Base-by-base conservation (phyloP, 2,888 invertebrate species). In the Poecilobothrus nobilitatus region DNA sequence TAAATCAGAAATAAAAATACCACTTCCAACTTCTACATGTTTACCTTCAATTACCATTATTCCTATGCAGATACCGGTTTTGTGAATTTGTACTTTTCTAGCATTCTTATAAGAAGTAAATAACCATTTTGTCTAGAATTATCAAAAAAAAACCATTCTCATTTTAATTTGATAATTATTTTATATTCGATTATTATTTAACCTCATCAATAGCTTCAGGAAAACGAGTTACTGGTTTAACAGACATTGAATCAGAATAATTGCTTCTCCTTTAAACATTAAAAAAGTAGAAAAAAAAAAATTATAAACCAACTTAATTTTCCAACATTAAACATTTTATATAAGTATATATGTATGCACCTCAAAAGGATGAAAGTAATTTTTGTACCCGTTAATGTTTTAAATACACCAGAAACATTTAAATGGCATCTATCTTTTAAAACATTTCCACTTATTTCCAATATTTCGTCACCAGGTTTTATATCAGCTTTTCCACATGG, bases 21-120 rank as follows among this genome's bases (percentile, higher is more conserved):
- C 95, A 76, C 91, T 90, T 33, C 95, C 95, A 61, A 94, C 91
- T 81, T 95, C 94, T 66, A 91, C 90, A 83, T 95, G 95, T 74
- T 93, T 91, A 71, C 95, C 95, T 80, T 95, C 95, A 80, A 95
- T 94, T 77, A 95, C 94, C 95, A 95, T 95, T 78, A 95, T 92
- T 72, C 95, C 95, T 73, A 95, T 84, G 70, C 93, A 92, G 71
- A 77, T 77, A 22, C 81, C 81, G 65, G 91, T 92, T 88, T 95
- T 95, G 82, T 92, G 93, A 79, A 95, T 87, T 72, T 90, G 88
- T 71, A 94, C 88, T 70, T 90, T 89, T 75, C 91, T 86, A 71
- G 94, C 87, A 73, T 92, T 92, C 78, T 89, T 91, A 85, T 90
- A 92, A 10, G 85, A 87, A 1, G 72, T 68, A 67, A 73, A 73